phyloP scores from a whole-genome alignment of 2,113 vertebrate genomes.

The Salvator merianae region DNA sequence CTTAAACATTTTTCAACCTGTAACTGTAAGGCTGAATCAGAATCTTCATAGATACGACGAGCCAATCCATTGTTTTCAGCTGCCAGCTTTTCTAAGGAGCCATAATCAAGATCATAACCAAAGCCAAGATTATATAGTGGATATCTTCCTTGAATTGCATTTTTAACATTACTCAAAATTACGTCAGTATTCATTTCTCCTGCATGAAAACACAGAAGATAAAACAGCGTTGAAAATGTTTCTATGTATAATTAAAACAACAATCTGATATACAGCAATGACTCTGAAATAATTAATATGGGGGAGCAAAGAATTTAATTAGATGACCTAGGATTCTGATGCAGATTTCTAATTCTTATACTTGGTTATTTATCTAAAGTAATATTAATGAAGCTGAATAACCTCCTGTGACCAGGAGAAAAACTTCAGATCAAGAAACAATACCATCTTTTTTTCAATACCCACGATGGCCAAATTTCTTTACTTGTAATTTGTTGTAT shows the following conservation, averaged over 20 bases:
- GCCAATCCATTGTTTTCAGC: slow-evolving; percentile 87
- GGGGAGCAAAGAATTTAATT: too few species aligned
- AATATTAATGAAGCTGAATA: too few species aligned
- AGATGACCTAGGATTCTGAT: too few species aligned
- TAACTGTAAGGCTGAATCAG: slow-evolving; percentile 89
- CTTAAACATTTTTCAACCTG: slow-evolving; percentile 74
- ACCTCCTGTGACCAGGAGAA: too few species aligned
- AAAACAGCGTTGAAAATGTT: neutral
- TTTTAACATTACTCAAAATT: slow-evolving; percentile 77
- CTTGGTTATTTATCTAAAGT: too few species aligned
- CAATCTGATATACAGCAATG: too few species aligned
- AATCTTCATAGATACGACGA: slow-evolving; percentile 89
- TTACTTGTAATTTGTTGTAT: too few species aligned
- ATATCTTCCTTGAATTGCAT: slow-evolving; percentile 77
- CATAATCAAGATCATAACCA: slow-evolving; percentile 81
- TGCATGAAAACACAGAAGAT: slow-evolving; percentile 46
- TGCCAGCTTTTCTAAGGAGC: slow-evolving; percentile 88
- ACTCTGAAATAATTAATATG: too few species aligned
- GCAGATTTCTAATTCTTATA: too few species aligned
- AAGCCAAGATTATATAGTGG: slow-evolving; percentile 90
- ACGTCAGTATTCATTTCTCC: slow-evolving; percentile 46
- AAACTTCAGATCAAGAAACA: too few species aligned
- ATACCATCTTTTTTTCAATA: too few species aligned
- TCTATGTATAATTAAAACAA: neutral
- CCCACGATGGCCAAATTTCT: too few species aligned